Evolutionary conservation across 2,113 vertebrate genomes (phyloP), one percentile per base, ranked within the genome.

Genomic region (Leptobrachium ailaonicum): DNA sequence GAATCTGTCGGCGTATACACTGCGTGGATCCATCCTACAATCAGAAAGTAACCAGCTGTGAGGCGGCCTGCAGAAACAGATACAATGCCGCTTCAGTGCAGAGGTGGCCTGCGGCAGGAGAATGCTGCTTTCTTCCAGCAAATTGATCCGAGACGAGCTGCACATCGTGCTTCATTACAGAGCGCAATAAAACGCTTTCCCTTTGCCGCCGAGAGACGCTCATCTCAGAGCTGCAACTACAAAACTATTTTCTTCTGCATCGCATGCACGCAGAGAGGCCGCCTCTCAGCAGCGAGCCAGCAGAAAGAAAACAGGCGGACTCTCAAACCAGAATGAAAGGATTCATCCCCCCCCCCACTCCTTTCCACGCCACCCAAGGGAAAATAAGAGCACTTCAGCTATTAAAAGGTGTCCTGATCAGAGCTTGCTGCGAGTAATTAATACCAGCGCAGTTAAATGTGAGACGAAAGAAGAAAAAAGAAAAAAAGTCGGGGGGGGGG

Each of bases 1-100:
- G 97, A 95, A 90, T 99, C 97, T 86, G 95, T 94, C 0, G 96
- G 96, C 68, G 97, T 99, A 89, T 99, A 98, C 83, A 99, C 97
- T 0, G 97, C 97, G 71, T 99, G 97, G 83, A 99, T 98, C 97
- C 97, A 99, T 67, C 97, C 97, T 98, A 82, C 68, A 85, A 84
- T 71, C 64, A 83, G 82, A 85, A 80, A 82, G 82, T 84, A 81
- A 72, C 2, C 79, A 68, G 54, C 71, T 32, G 54, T 81, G 3
- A 66, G 69, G 5, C 20, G 32, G 41, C 3, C 71, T 66, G 75
- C n/a, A 10, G 12, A 42, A 2, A 54, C 41, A 62, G 66, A n/a
- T 0, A 40, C 9, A 2, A 9, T 0, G 2, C 41, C 44, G 45
- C 12, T 20, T 10, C 40, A 77, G 6, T 2, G 50, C 0, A 0